Evolutionary conservation across 2,797 vertebrate genomes (phyloP), one percentile per base, ranked within the genome.

Genomic region (Decapterus maruadsi): DNA sequence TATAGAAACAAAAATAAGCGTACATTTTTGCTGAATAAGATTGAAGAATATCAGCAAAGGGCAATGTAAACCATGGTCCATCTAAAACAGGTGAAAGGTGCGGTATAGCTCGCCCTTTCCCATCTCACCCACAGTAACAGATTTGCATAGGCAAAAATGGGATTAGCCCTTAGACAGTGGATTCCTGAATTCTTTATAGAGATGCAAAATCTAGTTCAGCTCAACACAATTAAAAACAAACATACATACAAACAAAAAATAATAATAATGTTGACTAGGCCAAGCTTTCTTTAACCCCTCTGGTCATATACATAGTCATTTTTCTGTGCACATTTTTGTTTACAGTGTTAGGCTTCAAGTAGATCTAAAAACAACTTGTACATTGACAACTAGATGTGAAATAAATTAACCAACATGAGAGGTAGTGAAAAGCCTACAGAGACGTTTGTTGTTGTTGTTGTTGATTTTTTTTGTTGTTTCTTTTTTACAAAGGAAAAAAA

Each of bases 121-220:
- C 94, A 94, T 72, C 91, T 91, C 94, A 94, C 94, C 96, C 96
- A 97, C 96, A 96, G 95, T 96, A 97, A 97, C 96, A 97, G 96
- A 97, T 97, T 99, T 99, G 98, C 98, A 99, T 99, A 99, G 97
- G 97, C 98, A 98, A 96, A 94, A 97, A 97, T 97, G 95, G 96
- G 96, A 97, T 97, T 99, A 95, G 98, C 98, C 98, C 98, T 98
- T 97, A 95, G 95, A 97, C 96, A 95, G 93, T 95, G 93, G 94
- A 94, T 97, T 99, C 98, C 98, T 99, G 98, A 99, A 98, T 97
- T 97, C 95, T 96, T 93, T 90, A 89, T 90, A 91, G 87, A 94
- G 91, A 93, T 94, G 92, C 92, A 93, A 93, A 94, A 93, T 94
- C 90, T 94, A 95, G 88, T 93, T 95, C 89, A 92, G 91, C 91